phyloP scores from a whole-genome alignment of 2,113 vertebrate genomes.

The Odontesthes bonariensis region DNA sequence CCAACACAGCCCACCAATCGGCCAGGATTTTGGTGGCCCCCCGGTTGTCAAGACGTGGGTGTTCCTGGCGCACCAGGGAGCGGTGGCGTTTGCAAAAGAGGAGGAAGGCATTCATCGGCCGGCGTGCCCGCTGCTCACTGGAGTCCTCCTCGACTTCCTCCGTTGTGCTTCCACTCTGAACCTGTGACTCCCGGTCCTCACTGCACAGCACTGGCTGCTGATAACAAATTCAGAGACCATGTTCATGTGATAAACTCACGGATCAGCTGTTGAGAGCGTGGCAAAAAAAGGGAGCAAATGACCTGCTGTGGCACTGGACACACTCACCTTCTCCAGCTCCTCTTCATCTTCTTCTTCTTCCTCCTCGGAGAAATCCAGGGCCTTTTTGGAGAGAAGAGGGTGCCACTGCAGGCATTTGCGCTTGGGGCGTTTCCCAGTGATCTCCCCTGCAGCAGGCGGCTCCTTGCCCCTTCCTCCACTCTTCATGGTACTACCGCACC shows the following conservation, averaged over 20 bases:
- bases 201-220: constrained; percentile 69
- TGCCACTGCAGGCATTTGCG: constrained; percentile 99
- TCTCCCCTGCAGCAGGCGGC: constrained; percentile 90
- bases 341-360: constrained; percentile 98
- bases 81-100: constrained; percentile 99
- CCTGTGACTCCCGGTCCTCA: constrained; percentile 73
- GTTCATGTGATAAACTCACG: neutral
- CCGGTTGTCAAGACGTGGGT: constrained; percentile 97
- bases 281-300: no score
- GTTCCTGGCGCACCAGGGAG: constrained; percentile 95
- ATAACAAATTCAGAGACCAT: neutral
- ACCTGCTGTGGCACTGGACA: neutral
- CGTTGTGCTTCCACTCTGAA: constrained; percentile 83
- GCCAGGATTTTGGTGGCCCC: constrained; percentile 99
- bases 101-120: constrained; percentile 99
- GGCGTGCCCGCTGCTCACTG: constrained; percentile 92
- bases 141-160: constrained; percentile 93
- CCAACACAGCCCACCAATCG: constrained; percentile 98
- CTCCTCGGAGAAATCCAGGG: constrained; percentile 96
- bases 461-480: constrained; percentile 94
- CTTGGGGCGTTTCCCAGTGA: constrained; percentile 92
- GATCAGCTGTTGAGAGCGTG: no score
- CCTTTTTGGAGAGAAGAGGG: constrained; percentile 96
- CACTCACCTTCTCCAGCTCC: constrained; percentile 91
- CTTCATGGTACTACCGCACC: constrained; percentile 97